These are phyloP conservation scores for Cephus pygmeus DNA, from an alignment of 2,888 invertebrate genomes.

Conservation along the genomic window DNA sequence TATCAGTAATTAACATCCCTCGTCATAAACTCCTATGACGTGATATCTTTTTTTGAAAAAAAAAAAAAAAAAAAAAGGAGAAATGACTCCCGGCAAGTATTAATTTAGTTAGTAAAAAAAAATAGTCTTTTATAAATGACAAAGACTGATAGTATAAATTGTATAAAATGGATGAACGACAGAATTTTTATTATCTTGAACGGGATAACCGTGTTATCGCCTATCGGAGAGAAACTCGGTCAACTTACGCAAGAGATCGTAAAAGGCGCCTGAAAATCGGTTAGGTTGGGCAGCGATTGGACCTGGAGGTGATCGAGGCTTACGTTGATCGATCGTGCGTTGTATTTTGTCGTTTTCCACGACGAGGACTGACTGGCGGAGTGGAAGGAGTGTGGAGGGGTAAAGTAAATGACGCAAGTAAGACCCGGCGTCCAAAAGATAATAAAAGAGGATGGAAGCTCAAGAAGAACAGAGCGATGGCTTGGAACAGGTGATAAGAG, in stretches of 20 bases:
- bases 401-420: conserved; percentile 16
- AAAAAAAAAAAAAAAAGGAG: too few relatives aligned
- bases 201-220: not conserved
- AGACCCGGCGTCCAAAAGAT: conserved; percentile 13
- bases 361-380: conserved; percentile 18
- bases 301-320: conserved; percentile 15
- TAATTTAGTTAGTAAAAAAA: not conserved
- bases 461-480: conserved; percentile 2
- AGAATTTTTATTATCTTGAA: not conserved
- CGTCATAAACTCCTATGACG: not conserved
- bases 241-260: conserved; percentile 32
- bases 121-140: not conserved
- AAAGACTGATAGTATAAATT: not conserved
- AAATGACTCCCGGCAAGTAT: not conserved
- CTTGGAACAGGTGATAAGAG: not conserved
- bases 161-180: not conserved
- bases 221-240: conserved; percentile 26
- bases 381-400: conserved; percentile 25
- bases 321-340: conserved; percentile 21
- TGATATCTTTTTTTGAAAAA: not conserved
- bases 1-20: not conserved
- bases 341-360: conserved; percentile 11
- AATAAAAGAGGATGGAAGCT: not conserved
- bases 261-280: conserved; percentile 33
- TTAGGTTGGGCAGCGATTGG: conserved; percentile 23